Percentiles rank a stretch among this genome's conserved stretches.
These are phyloP conservation scores for Agelaius tricolor DNA, from an alignment of 2,113 vertebrate genomes.

Conservation along the genomic window DNA sequence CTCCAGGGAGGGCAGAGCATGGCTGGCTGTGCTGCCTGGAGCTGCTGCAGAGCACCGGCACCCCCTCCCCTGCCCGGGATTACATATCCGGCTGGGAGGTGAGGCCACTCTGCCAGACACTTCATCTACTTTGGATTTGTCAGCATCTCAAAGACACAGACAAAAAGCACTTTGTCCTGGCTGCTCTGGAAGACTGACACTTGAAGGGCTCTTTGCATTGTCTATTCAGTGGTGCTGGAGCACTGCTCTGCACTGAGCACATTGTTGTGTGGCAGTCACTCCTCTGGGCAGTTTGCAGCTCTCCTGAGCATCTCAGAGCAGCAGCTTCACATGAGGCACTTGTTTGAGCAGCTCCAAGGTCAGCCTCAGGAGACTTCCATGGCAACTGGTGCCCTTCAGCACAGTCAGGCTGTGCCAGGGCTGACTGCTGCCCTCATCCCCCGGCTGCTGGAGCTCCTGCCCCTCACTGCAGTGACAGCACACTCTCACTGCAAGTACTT, in stretches of 20 bases:
- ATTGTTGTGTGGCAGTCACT: background rate
- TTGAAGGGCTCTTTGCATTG: constrained; percentile 8
- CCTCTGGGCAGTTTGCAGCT: background rate
- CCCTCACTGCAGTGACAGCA: accelerated
- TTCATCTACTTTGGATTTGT: constrained; percentile 30
- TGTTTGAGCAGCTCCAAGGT: background rate
- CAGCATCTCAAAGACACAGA: background rate
- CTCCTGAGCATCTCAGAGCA: background rate
- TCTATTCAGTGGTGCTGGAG: background rate
- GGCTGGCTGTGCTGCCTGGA: background rate
- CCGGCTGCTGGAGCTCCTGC: background rate
- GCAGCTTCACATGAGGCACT: background rate
- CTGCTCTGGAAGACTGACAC: background rate
- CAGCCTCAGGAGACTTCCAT: background rate
- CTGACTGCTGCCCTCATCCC: background rate
- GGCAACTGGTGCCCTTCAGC: background rate
- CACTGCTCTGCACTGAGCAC: background rate
- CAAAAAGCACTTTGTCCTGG: constrained; percentile 49
- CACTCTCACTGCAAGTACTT: background rate
- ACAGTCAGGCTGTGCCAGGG: background rate
- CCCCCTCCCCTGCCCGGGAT: background rate
- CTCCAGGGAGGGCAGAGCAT: background rate
- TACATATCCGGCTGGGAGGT: background rate
- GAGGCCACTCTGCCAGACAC: background rate
- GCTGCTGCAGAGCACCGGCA: background rate